Base-by-base conservation (phyloP, 2,797 vertebrate genomes). In the Oophaga sylvatica region DNA sequence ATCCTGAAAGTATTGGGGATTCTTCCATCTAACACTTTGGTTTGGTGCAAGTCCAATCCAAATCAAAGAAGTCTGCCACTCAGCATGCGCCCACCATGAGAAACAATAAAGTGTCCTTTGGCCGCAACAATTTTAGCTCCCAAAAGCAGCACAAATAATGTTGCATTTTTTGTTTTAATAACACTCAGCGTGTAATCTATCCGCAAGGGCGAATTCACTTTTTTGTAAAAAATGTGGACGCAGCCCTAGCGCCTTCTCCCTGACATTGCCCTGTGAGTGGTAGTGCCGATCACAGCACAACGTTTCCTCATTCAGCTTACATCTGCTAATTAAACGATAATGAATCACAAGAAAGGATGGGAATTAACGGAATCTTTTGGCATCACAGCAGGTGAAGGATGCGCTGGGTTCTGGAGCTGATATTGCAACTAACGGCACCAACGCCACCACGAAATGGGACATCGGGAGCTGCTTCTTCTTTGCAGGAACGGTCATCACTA, bases 401-500 rank as follows among this genome's bases (percentile, higher is more conserved):
- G 95, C 96, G 0, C 92, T 97, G 77, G 93, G 96, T 41, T 94
- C 94, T 17, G 97, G 97, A 11, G 94, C 97, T 16, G 94, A 97
- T 87, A 93, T 96, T 11, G 93, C 84, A 87, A 92, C 71, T 90
- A 94, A 95, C 84, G 26, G 93, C 62, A 87, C 91, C 85, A 95
- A 95, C 92, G 91, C 92, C 90, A 96, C 91, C 91, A 96, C 91
- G 90, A 93, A 94, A 91, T 98, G 97, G 97, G 95, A 97, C 92
- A 88, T 96, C 73, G 93, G 94, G 86, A 97, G 95, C 0, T 95
- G 96, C 45, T 96, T 97, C 92, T 97, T 98, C 95, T 98, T 98
- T 93, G 97, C 97, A 81, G 97, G 97, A 79, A 97, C 97, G 88
- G 96, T 98, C 92, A 97, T 98, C 91, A 98, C 97, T 90, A 98